These are phyloP conservation scores for Andrena hattorfiana DNA, from an alignment of 2,888 invertebrate genomes.

Conservation along the genomic window DNA sequence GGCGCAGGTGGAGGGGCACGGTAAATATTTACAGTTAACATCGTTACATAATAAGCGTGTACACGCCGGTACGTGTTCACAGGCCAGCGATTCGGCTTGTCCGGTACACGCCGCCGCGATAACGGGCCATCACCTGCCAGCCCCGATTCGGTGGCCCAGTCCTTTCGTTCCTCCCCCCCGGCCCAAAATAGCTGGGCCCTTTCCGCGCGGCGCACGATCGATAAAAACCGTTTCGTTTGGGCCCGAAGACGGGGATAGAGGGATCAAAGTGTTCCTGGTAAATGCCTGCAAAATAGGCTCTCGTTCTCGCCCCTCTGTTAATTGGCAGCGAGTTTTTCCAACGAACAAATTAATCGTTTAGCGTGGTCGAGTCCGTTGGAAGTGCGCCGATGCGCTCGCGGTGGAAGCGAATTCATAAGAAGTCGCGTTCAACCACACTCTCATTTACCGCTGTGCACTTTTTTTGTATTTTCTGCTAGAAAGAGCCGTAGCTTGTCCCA, in stretches of 20 bases:
- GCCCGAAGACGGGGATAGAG: no score
- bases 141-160: slow-evolving; percentile 32
- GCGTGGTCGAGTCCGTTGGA: neutral
- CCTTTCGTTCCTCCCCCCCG: neutral
- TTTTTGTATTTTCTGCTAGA: neutral
- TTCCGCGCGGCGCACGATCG: neutral
- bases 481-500: slow-evolving; percentile 12
- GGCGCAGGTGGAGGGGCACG: slow-evolving; percentile 64
- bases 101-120: slow-evolving; percentile 57
- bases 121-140: slow-evolving; percentile 70
- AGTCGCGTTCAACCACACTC: neutral
- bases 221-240: no score
- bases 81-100: slow-evolving; percentile 53
- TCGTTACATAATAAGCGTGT: slow-evolving; percentile 80
- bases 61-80: slow-evolving; percentile 57
- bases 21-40: slow-evolving; percentile 83
- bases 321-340: no score
- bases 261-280: no score
- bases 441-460: neutral
- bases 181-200: neutral
- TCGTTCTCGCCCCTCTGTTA: no score
- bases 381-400: neutral
- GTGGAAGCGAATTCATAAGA: no score
- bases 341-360: no score
- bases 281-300: no score